Evolutionary conservation across 2,888 invertebrate species (phyloP).

Genomic region (Troilus luridus): DNA sequence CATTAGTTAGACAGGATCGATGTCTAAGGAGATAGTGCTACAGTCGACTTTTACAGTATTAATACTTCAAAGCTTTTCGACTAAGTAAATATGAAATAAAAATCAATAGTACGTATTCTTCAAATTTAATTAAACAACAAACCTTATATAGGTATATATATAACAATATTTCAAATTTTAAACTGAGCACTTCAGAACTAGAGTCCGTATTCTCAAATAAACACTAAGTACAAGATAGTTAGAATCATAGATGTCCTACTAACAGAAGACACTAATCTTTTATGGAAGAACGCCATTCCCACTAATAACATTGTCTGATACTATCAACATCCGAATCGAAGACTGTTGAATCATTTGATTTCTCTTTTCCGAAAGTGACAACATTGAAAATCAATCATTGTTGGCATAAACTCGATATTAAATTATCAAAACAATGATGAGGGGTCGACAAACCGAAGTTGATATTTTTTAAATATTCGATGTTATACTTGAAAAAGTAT

Average conservation of each 20-base stretch:
- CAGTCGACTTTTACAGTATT: too few species aligned
- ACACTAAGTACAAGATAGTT: not conserved
- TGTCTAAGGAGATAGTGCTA: too few species aligned
- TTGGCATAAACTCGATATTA: not conserved
- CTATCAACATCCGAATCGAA: not conserved
- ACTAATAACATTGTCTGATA: not conserved
- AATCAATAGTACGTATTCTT: too few species aligned
- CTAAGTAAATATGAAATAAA: too few species aligned
- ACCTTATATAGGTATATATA: too few species aligned
- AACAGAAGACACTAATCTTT: not conserved
- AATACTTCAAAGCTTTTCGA: too few species aligned
- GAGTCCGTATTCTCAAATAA: not conserved
- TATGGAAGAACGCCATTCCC: not conserved
- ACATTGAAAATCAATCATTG: not conserved
- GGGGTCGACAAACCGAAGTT: not conserved
- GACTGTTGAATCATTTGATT: not conserved
- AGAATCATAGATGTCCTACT: not conserved
- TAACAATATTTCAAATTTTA: too few species aligned
- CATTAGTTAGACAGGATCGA: too few species aligned
- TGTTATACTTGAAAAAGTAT: not conserved
- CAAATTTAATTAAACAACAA: too few species aligned
- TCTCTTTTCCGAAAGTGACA: constrained; percentile 32
- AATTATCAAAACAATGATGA: not conserved
- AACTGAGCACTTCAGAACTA: not conserved
- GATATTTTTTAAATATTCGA: not conserved